Conservation (phyloP, 2,113 vertebrate genomes). For the Pelusios castaneus region DNA sequence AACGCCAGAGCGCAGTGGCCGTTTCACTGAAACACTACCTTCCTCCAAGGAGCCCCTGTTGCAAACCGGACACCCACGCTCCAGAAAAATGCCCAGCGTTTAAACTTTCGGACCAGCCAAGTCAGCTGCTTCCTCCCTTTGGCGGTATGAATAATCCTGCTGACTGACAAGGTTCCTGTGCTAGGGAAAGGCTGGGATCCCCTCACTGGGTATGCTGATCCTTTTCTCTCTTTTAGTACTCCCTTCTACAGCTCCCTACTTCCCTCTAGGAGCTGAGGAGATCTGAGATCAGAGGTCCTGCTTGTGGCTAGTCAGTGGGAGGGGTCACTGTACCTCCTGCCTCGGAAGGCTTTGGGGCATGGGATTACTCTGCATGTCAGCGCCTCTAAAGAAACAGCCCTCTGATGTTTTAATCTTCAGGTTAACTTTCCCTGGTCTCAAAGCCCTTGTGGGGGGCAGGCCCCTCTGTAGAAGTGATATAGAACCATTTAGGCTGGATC, state of each 20-base stretch:
- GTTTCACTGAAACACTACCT: neutral
- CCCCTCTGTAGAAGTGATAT: slow-evolving; percentile 63
- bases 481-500: slow-evolving; percentile 28
- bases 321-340: slow-evolving; percentile 45
- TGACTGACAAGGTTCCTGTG: accelerated
- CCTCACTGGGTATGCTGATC: neutral
- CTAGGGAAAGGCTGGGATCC: neutral
- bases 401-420: slow-evolving; percentile 79
- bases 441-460: slow-evolving; percentile 50
- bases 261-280: slow-evolving; percentile 22
- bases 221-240: neutral
- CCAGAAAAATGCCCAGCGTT: neutral
- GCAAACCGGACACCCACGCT: neutral
- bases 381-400: slow-evolving; percentile 73
- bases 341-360: slow-evolving; percentile 70
- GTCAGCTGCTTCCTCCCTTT: neutral
- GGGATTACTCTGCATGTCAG: slow-evolving; percentile 77
- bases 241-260: neutral
- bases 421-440: slow-evolving; percentile 74
- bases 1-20: neutral
- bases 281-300: slow-evolving; percentile 12
- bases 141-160: neutral
- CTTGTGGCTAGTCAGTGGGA: slow-evolving; percentile 29
- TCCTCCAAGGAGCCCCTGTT: neutral
- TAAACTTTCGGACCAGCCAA: neutral